Evolutionary conservation across 2,113 vertebrate species (phyloP), one percentile per base, ranked within the genome.

Genomic region (Amblyopsis rosae): DNA sequence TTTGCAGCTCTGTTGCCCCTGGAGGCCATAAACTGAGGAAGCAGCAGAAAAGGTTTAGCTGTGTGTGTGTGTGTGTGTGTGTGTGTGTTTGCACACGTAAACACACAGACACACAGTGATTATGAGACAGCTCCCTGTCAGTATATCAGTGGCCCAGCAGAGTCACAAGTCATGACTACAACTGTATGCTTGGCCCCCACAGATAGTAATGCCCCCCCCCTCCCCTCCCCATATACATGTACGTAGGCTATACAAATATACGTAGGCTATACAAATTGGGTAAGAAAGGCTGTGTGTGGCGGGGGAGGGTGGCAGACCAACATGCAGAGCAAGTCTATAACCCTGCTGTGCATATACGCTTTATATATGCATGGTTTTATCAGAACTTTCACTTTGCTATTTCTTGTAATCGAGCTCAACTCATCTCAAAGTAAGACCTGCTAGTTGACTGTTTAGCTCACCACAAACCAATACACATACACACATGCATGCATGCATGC

Each of bases 21-120:
- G 0, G 93, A 92, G 13, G 93, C 92, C 93, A 98, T 94, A 79
- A 96, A 94, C 96, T 98, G 89, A 57, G 93, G 86, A 69, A 83
- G 35, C 59, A 85, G 72, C 47, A 71, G 16, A 62, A 9, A 50
- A 65, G 12, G 3, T 17, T 32, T 17, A 4, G 3, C 54, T 50
- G 33, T 64, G 49, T 62, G 51, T 56, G 19, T 26, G 3, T 15
- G 49, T 60, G 49, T 11, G 49, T 12, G 49, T 50, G 4, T 3
- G 50, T n/a, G 35, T 55, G 33, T n/a, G n/a, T n/a, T n/a, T n/a
- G 26, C 26, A 26, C 26, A 26, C 26, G 26, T 26, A 26, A 41
- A 41, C 35, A 41, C 35, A 41, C 35, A 41, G 6, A 41, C 35
- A 41, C 35, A 41, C 5, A 41, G 35, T 41, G 35, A 5, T 41